Base-by-base conservation (phyloP, 2,113 vertebrate genomes). In the Marmota monax region DNA sequence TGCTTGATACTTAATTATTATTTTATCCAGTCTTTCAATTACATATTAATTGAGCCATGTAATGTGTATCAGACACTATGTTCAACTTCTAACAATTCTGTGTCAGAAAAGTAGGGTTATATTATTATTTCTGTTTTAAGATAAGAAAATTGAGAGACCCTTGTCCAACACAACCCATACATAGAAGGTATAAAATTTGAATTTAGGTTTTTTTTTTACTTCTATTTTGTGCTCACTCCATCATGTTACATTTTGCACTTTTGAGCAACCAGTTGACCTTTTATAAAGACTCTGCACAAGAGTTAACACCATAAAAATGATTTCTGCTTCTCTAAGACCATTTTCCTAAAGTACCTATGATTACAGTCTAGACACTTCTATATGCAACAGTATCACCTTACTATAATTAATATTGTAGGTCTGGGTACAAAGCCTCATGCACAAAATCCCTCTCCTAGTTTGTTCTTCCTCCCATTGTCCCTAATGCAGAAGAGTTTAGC, bases 311-410 rank as follows among this genome's bases (percentile, higher is more conserved):
- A 77, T 77, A 67, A 84, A 90, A 67, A 74, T 0, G 8, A 77
- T 67, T 90, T 17, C 12, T 45, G 65, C 17, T 88, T 86, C 39
- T 70, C 22, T 42, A 53, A 91, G 58, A 58, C 34, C 29, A 42
- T 87, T 89, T 96, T 84, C 72, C 34, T 42, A 88, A 91, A 27
- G 53, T 92, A n/a, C 7, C 17, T 93, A 37, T 82, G 72, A 56
- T 56, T 89, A 72, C 9, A 93, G 22, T 77, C 88, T 11, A 84
- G 78, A 51, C 25, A 84, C 17, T 88, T 94, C 72, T 76, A 37
- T n/a, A 67, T 34, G 9, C 37, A 76, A 77, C 4, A 45, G 53
- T 93, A 79, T 5, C 78, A 5, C 25, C 67, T 84, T 53, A 69
- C 32, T 70, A 4, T 32, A 79, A 82, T 37, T 91, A 89, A 53